Percentiles rank a stretch among this genome's conserved stretches.
Conservation (phyloP, 1,140 invertebrate genomes). For the Harpegnathos saltator region DNA sequence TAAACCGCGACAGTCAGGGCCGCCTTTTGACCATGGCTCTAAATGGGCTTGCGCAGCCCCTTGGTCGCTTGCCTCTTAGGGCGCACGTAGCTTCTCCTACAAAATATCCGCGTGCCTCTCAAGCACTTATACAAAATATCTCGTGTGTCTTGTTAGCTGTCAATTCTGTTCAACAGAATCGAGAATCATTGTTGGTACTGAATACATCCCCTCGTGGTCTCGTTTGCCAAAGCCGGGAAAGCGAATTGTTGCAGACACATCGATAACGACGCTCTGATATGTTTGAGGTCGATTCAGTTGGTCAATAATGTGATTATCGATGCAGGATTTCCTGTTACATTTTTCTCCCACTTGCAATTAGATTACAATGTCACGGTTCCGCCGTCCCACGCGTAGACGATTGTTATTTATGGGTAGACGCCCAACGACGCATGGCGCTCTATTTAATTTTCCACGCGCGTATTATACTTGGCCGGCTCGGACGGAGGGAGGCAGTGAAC, state of each 20-base stretch:
- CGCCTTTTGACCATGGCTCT: constrained; percentile 39
- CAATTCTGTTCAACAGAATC: neutral
- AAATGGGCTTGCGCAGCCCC: constrained; percentile 19
- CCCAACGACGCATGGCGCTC: neutral
- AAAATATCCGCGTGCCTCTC: no score
- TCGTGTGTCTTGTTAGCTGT: neutral
- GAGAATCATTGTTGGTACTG: no score
- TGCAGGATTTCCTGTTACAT: no score
- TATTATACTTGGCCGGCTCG: constrained; percentile 27
- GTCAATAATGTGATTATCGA: no score
- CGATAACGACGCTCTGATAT: no score
- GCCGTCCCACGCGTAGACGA: neutral
- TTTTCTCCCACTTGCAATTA: neutral
- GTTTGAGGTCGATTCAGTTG: no score
- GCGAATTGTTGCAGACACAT: no score
- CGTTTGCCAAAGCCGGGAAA: no score
- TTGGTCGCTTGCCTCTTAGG: neutral
- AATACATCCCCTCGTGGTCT: no score
- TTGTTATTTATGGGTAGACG: constrained; percentile 30
- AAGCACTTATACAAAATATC: no score
- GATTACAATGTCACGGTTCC: neutral
- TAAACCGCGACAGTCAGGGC: constrained; percentile 16
- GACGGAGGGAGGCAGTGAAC: constrained; percentile 32
- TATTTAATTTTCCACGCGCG: constrained; percentile 49
- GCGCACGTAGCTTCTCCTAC: neutral